Conservation (phyloP, 1,140 invertebrate species). For the Drosophila nannoptera region DNA sequence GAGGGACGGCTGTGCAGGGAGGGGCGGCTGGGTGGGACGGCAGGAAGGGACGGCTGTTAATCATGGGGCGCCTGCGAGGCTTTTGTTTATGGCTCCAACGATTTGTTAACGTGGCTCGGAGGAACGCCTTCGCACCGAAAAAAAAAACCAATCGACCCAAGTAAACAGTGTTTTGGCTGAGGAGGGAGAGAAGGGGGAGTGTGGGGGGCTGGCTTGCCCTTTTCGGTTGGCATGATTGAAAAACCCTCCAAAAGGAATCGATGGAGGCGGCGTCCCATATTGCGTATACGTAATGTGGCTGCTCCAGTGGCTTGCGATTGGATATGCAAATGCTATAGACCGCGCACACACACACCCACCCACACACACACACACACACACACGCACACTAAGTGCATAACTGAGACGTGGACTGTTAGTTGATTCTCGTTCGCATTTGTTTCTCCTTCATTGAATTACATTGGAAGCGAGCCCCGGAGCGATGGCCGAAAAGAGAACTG, state of each 20-base stretch:
- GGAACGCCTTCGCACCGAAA: slow-evolving; percentile 15
- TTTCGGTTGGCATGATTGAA: slow-evolving; percentile 26
- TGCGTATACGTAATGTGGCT: slow-evolving; percentile 44
- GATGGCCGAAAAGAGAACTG: slow-evolving; percentile 16
- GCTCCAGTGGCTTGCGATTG: slow-evolving; percentile 24
- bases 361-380: neutral
- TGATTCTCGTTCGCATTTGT: slow-evolving; percentile 6
- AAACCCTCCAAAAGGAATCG: slow-evolving; percentile 11
- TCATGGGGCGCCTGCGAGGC: slow-evolving; percentile 18
- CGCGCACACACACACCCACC: neutral
- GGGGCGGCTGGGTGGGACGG: slow-evolving; percentile 9
- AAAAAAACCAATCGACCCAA: slow-evolving; percentile 38
- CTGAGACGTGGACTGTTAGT: neutral
- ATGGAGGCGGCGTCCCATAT: slow-evolving; percentile 1
- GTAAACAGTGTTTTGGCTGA: slow-evolving; percentile 11
- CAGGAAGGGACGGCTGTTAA: slow-evolving; percentile 22
- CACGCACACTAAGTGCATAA: slow-evolving; percentile 21
- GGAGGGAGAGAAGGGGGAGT: too few relatives aligned
- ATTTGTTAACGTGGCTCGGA: slow-evolving; percentile 52
- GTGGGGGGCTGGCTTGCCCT: neutral
- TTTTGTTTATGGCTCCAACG: slow-evolving; percentile 38
- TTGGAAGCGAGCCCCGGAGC: slow-evolving; percentile 2
- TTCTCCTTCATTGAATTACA: slow-evolving; percentile 43
- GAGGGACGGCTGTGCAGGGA: slow-evolving; percentile 13
- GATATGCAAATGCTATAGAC: slow-evolving; percentile 41